Evolutionary conservation across 2,888 invertebrate species (phyloP), one percentile per base, ranked within the genome.

Genomic region (Charanyca ferruginea): DNA sequence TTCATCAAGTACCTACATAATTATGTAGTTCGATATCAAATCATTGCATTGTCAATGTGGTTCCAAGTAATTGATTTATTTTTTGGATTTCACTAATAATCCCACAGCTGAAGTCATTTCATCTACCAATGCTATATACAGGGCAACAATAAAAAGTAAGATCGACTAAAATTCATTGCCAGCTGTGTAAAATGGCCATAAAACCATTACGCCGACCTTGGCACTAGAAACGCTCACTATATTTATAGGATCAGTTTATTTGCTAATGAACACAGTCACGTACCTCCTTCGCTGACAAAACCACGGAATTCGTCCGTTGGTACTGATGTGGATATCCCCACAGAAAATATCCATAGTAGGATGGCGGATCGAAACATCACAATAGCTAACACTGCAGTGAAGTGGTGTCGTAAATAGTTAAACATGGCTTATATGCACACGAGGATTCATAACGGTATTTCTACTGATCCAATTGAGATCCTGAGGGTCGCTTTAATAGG

Each of bases 391-490:
- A 81, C 73, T 78, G 80, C 79, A 83, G 79, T 66, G 86, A 85
- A 82, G 81, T 90, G 87, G 89, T 80, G 76, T 76, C 79, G 77
- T 81, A 70, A 86, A 87, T 85, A 85, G 78, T 83, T 84, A 87
- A 83, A 86, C 86, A 87, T 83, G 83, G 81, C 84, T 90, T 93
- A 89, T 91, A 93, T 92, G 91, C 86, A 85, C 83, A 85, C 84
- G 85, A 85, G 83, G 85, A 75, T 68, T 80, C 87, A 86, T 87
- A 87, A 87, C 87, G 83, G 85, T 90, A 89, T 90, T 93, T 90
- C 92, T 91, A 87, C 85, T 86, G 85, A 83, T 80, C 88, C 94
- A 94, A 93, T 94, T 94, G 93, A 90, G 90, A 86, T 89, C 87
- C 88, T 89, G 87, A 87, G 89, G 81, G 88, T 87, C 87, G 83